Evolutionary conservation across 35 echinoderm and acorn worm genomes (phyloP).

Genomic region (Ophiothrix spiculata): DNA sequence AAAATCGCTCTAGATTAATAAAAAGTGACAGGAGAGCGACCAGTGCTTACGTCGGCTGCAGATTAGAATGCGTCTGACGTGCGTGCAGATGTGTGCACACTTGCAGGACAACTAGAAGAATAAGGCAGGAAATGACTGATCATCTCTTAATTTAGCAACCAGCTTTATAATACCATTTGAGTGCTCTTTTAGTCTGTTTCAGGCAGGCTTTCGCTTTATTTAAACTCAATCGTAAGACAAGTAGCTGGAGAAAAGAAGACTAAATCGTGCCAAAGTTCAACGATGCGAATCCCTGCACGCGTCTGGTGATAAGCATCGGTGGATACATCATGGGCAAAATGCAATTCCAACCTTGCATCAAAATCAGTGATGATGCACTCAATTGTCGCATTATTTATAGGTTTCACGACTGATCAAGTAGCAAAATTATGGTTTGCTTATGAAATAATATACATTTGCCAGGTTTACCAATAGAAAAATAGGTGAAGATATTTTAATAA

Average conservation of each 20-base stretch:
- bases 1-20: neutral
- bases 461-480: too few relatives aligned
- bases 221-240: neutral
- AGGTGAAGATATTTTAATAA: too few relatives aligned
- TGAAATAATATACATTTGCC: too few relatives aligned
- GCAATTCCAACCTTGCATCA: neutral
- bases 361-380: neutral
- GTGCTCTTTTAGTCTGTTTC: neutral
- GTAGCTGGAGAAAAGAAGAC: neutral
- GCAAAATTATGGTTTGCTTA: too few relatives aligned
- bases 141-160: slow-evolving; percentile 9
- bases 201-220: neutral
- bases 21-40: slow-evolving; percentile 2
- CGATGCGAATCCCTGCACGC: neutral
- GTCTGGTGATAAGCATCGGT: neutral
- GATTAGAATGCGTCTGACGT: neutral
- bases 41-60: neutral
- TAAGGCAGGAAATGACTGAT: neutral
- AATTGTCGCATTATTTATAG: neutral
- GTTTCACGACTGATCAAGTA: too few relatives aligned
- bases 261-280: neutral
- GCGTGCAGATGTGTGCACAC: slow-evolving; percentile 8
- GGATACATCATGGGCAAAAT: neutral
- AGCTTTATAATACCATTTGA: slow-evolving; percentile 3
- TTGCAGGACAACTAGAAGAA: neutral